phyloP scores from a whole-genome alignment of 2,797 vertebrate genomes.

The Poecilia velifera region DNA sequence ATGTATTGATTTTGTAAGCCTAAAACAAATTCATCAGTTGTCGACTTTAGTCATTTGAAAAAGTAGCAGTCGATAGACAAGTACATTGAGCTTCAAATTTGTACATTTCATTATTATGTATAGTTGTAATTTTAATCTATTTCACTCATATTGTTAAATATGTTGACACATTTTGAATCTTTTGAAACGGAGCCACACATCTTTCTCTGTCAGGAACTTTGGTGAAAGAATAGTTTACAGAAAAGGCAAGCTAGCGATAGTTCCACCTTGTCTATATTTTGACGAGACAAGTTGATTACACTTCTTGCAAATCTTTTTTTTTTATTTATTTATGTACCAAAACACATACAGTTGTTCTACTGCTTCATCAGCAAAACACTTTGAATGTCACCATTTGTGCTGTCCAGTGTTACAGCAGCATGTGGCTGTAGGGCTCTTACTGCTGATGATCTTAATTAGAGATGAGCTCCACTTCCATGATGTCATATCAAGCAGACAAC shows the following conservation, averaged over 20 bases:
- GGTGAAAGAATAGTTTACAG: background rate
- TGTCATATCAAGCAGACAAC: background rate
- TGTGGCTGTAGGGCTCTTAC: background rate
- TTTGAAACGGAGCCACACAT: background rate
- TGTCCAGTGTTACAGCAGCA: background rate
- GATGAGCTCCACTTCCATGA: background rate
- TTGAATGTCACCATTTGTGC: background rate
- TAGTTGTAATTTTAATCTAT: background rate
- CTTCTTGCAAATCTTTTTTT: too few species aligned
- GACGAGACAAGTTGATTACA: background rate
- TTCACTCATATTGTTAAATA: background rate
- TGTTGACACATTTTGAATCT: background rate
- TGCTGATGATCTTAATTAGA: background rate
- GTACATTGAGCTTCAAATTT: background rate
- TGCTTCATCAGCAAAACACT: background rate
- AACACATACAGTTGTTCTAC: background rate
- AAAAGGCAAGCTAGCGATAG: background rate
- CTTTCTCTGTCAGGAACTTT: background rate
- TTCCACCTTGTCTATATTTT: background rate
- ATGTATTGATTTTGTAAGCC: background rate
- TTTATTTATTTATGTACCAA: background rate
- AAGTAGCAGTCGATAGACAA: background rate
- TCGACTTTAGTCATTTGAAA: background rate
- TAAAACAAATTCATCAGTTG: background rate
- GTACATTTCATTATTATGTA: background rate